Percentiles rank a stretch among this genome's conserved stretches.
These are phyloP conservation scores for Noctua pronuba DNA, from an alignment of 2,888 invertebrate genomes.

Conservation along the genomic window DNA sequence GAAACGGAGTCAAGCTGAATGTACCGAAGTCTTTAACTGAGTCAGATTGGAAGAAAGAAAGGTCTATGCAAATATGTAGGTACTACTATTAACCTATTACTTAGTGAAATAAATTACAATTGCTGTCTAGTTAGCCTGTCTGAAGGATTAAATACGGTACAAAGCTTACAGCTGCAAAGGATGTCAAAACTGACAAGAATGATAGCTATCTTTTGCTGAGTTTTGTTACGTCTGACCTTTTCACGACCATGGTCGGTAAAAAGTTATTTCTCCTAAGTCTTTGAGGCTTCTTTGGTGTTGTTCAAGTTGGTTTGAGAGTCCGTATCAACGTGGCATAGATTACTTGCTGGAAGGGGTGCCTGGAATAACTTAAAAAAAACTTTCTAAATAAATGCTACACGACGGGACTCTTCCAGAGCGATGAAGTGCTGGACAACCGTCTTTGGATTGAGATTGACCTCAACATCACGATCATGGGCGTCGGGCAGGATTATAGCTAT, in stretches of 20 bases:
- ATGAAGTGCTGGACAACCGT: no score
- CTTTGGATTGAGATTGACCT: no score
- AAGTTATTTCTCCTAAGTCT: background rate
- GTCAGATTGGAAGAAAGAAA: background rate
- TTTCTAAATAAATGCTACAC: no score
- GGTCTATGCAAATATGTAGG: background rate
- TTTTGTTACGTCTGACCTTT: background rate
- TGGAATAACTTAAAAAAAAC: no score
- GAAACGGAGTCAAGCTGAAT: background rate
- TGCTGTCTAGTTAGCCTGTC: background rate
- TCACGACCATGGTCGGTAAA: no score
- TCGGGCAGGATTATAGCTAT: no score
- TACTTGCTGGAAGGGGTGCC: no score
- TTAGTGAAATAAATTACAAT: background rate
- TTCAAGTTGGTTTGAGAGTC: background rate
- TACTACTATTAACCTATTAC: background rate
- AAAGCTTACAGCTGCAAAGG: background rate
- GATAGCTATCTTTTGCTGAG: background rate
- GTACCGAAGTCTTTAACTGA: conserved; percentile 1
- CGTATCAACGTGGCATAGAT: background rate
- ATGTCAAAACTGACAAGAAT: background rate
- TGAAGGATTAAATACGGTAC: background rate
- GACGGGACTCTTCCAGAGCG: no score
- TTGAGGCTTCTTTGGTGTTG: background rate
- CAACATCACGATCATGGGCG: no score